Base-by-base conservation (phyloP, 2,113 vertebrate genomes). In the Gymnorhina tibicen region DNA sequence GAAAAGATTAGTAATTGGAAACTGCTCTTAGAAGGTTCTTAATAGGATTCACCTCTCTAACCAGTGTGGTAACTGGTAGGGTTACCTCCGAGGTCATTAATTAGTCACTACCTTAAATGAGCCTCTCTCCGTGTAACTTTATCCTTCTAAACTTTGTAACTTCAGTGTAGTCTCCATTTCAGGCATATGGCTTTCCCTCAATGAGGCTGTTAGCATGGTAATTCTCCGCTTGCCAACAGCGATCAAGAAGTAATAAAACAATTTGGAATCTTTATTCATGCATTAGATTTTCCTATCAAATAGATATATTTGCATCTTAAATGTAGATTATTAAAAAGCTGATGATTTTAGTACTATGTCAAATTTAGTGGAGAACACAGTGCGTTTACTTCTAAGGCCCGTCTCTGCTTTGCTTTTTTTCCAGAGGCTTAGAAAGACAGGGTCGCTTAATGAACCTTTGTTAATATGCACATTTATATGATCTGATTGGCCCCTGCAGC, bases 1-100 rank as follows among this genome's bases (percentile, higher is more conserved):
- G 97, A 93, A 95, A 94, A 95, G 91, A 93, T 95, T 85, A 79
- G 92, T 92, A 97, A 97, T 83, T 94, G 83, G 94, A 97, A 95
- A 92, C 83, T 79, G 85, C 87, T 64, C 74, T 95, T 93, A 90
- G 67, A 81, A 91, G 76, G 53, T 52, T 94, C 72, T 95, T 96
- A 97, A 93, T 72, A 88, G 79, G 89, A 91, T 94, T 96, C 91
- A 93, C 92, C 91, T 93, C 73, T 85, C 75, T 85, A 88, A 92
- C 86, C 88, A 93, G 77, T 18, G 80, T 78, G 73, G 81, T 96
- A 92, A 76, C 70, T 81, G 82, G 63, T 92, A 85, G 90, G 78
- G 92, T 97, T 96, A 93, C 89, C 80, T 90, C 93, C 58, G 78
- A 96, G 96, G 93, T 95, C 79, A 94, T 97, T 97, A 96, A 95